phyloP scores from a whole-genome alignment of 53 echinoderm and acorn worm species.

The Arbacia lixula region DNA sequence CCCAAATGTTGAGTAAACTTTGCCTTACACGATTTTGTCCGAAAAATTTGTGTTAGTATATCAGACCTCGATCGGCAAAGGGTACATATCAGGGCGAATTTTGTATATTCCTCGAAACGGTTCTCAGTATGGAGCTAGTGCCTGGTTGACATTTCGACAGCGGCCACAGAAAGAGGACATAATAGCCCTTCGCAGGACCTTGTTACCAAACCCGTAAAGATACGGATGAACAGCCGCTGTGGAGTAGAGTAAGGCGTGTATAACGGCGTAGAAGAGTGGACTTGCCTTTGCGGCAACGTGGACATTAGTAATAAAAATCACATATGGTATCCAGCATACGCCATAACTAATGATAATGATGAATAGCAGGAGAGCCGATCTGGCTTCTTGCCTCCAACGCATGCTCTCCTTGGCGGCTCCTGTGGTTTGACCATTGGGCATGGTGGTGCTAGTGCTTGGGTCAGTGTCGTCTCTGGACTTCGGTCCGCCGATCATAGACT shows the following conservation, averaged over 20 bases:
- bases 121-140: no score
- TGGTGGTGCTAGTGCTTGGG: no score
- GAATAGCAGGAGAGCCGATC: conserved; percentile 33
- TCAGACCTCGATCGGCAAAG: no score
- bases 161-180: conserved; percentile 18
- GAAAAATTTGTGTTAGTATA: no score
- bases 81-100: no score
- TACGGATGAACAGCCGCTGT: conserved; percentile 55
- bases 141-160: no score
- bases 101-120: no score
- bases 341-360: conserved; percentile 30
- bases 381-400: conserved; percentile 21
- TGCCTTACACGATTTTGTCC: no score
- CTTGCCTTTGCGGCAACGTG: not conserved
- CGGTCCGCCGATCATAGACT: not conserved
- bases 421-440: no score
- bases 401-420: no score
- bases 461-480: not conserved
- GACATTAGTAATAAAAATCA: conserved; percentile 4
- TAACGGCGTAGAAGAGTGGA: conserved; percentile 15
- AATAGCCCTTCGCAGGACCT: conserved; percentile 34
- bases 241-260: conserved; percentile 53
- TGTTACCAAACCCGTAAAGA: conserved; percentile 71
- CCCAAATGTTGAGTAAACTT: no score
- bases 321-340: conserved; percentile 4